phyloP scores from a whole-genome alignment of 2,888 invertebrate species.

The Drosophila demipolita region DNA sequence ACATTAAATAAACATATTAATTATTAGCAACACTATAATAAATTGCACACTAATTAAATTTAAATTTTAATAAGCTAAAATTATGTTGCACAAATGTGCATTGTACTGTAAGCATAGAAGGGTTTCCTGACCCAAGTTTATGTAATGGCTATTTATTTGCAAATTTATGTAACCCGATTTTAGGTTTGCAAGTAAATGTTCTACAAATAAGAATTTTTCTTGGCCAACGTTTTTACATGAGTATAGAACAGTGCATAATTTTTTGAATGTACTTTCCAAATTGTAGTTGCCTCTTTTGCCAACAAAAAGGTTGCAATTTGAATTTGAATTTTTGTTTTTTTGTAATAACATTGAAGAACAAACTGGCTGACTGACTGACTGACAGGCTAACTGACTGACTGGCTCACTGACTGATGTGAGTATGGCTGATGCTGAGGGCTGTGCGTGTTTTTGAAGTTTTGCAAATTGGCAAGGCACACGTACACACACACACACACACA shows the following conservation, averaged over 20 bases:
- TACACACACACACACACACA: constrained; percentile 22
- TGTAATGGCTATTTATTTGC: neutral
- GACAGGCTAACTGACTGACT: constrained; percentile 7
- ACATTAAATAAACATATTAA: neutral
- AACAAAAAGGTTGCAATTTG: constrained; percentile 54
- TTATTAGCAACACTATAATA: neutral
- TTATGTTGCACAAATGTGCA: neutral
- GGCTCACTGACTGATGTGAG: constrained; percentile 25
- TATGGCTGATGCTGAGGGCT: constrained; percentile 39
- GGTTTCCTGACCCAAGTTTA: neutral
- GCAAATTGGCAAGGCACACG: constrained; percentile 61
- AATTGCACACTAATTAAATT: neutral
- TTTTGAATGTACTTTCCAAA: neutral
- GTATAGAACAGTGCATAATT: neutral
- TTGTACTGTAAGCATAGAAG: neutral
- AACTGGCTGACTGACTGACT: constrained; percentile 12
- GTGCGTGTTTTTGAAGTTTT: constrained; percentile 76
- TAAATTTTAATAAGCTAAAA: neutral
- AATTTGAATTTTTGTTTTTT: constrained; percentile 57
- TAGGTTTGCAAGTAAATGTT: neutral
- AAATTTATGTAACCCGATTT: neutral
- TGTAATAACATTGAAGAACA: constrained; percentile 18
- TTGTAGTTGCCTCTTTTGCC: constrained; percentile 13
- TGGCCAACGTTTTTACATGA: neutral
- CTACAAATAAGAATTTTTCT: neutral